A percentile compares a stretch with the other conserved stretches of the same genome.
Conservation (phyloP, 2,888 invertebrate species). For the Lycophotia porphyrea region DNA sequence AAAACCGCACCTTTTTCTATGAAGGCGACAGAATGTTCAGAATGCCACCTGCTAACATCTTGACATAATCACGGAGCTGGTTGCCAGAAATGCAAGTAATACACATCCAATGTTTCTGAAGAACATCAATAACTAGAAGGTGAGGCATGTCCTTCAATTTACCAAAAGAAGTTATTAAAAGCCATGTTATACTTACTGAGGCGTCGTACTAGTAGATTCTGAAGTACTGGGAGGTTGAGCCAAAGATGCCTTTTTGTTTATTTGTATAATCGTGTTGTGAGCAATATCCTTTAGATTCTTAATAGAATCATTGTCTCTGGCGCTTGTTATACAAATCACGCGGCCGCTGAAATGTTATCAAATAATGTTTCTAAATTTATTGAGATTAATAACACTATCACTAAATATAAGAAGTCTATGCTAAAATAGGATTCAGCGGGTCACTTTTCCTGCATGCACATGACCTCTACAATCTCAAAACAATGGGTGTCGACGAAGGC, state of each 20-base stretch:
- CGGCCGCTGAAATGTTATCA: conserved; percentile 92
- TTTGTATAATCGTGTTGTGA: conserved; percentile 94
- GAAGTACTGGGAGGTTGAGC: conserved; percentile 72
- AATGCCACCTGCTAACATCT: background rate
- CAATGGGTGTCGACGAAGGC: background rate
- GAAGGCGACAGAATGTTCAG: background rate
- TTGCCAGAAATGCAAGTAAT: background rate
- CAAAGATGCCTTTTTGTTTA: conserved; percentile 91
- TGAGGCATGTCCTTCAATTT: background rate
- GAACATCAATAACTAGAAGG: background rate
- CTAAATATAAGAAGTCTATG: too few species aligned
- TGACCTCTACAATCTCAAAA: background rate
- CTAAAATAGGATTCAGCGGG: background rate
- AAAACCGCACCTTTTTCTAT: background rate
- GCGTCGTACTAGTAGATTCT: conserved; percentile 70
- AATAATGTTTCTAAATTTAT: background rate
- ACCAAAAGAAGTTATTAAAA: background rate
- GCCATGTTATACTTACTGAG: conserved; percentile 72
- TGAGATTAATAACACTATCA: background rate
- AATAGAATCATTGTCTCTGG: conserved; percentile 96
- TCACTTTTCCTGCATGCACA: background rate
- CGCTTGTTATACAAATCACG: conserved; percentile 97
- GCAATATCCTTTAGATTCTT: conserved; percentile 96
- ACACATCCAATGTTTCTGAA: too few species aligned
- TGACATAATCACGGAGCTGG: background rate